Evolutionary conservation across 2,888 invertebrate species (phyloP), one percentile per base, ranked within the genome.

Genomic region (Mythimna albipuncta): DNA sequence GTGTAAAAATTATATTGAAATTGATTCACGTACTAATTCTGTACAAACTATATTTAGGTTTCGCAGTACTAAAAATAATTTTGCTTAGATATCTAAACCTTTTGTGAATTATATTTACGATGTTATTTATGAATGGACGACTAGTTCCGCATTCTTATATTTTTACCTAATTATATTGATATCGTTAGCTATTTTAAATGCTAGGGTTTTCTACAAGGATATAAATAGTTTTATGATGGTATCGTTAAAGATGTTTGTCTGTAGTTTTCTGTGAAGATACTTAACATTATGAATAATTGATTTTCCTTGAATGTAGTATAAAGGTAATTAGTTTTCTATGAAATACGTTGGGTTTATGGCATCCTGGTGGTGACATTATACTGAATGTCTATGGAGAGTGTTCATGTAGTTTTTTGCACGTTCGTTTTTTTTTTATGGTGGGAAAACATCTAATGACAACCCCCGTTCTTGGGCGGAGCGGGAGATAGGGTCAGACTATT

Each of bases 191-290:
- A 52, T 19, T 38, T 35, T 6, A 35, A 58, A 38, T 0, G 10
- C 35, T 35, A 58, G 35, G 58, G 58, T 58, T 58, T 58, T 58
- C 19, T 5, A 35, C 19, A 38, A 35, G 58, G 58, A 58, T 58
- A 10, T 58, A 35, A 32, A 57, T 35, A n/a, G 2, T 58, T 58
- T 58, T 10, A 58, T 58, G 19, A 35, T 6, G 10, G 10, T 58
- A 58, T 7, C 32, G 7, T 2, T 19, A 2, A 57, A 57, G 7
- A 9, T 16, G 16, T 7, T 32, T 57, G 7, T 19, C 6, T 9
- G 7, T 32, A 57, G 9, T 32, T 32, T 16, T 57, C 57, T 19
- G 57, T 19, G 32, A 57, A 57, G 26, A 32, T 9, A 32, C 32
- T 57, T 57, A 3, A 19, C 32, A 32, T 32, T 32, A 57, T 7